Evolutionary conservation across 2,113 vertebrate species (phyloP), one percentile per base, ranked within the genome.

Genomic region (Pithys albifrons): DNA sequence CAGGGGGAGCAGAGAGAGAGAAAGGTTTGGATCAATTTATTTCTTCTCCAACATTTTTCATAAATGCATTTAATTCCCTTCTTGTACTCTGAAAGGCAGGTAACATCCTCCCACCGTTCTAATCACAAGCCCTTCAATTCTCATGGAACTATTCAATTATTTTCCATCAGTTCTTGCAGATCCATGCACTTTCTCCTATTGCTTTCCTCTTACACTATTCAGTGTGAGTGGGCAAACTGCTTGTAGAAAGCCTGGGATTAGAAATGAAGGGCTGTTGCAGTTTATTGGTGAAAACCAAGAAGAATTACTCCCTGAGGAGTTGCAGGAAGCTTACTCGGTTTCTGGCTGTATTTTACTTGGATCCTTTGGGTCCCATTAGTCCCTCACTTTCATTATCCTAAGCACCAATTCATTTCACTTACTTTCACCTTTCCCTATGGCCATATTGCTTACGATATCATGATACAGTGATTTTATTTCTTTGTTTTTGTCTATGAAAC

Each of bases 371-470:
- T 84, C 77, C 88, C 31, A 84, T 95, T 87, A 92, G 46, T 85
- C 82, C 75, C 85, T 95, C 85, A 81, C 35, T 96, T 92, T 92
- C 95, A 96, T 96, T 97, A 95, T 94, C 71, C 80, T 95, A 94
- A 97, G 78, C 74, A 95, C 72, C 93, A 95, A 94, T 94, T 96
- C 90, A 97, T 95, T 97, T 96, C 71, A 92, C 72, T 94, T 92
- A 93, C 79, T 88, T 72, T 96, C 86, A 94, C 88, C 76, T 96
- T 95, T 94, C 72, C 94, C 83, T 15, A 67, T 7, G 61, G 69
- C 76, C 72, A 24, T 74, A 88, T 91, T 95, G 85, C 75, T 69
- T 90, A 89, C 55, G 80, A 76, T 69, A 89, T 52, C 65, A 57
- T 29, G 18, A 94, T 86, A 58, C 59, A 85, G 91, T 70, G 13